Percentiles rank a stretch among this genome's conserved stretches.
Evolutionary conservation across 2,113 vertebrate genomes (phyloP).

Genomic region (Ophiodon elongatus): DNA sequence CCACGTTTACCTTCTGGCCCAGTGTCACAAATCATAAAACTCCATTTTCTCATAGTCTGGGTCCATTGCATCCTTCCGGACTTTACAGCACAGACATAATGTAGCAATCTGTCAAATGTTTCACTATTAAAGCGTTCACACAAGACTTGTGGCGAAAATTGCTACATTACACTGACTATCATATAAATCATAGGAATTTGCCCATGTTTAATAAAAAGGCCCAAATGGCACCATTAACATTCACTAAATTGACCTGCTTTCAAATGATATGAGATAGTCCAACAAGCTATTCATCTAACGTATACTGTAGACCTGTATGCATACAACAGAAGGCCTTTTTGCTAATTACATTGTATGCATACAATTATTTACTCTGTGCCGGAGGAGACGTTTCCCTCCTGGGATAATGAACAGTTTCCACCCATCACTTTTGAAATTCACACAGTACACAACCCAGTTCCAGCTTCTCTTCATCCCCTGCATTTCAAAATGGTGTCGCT

Average conservation of each 20-base stretch:
- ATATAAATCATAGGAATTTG: background rate
- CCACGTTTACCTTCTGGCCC: background rate
- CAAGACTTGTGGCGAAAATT: background rate
- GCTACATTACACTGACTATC: background rate
- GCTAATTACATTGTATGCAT: background rate
- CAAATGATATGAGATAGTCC: background rate
- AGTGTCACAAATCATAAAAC: background rate
- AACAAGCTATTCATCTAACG: background rate
- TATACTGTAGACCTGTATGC: background rate
- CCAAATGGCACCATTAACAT: background rate
- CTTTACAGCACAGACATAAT: background rate
- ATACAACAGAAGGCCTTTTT: no score
- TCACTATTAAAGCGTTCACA: background rate
- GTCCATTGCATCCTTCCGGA: conserved; percentile 1
- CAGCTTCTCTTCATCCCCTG: background rate
- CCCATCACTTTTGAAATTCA: background rate
- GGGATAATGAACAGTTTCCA: conserved; percentile 2
- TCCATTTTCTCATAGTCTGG: background rate
- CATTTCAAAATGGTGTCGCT: background rate
- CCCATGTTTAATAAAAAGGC: background rate
- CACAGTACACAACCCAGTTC: background rate
- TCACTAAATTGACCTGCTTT: background rate
- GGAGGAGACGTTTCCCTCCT: background rate
- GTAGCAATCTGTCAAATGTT: background rate
- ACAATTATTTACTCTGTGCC: background rate